These are phyloP conservation scores for Tigriopus californicus DNA, from an alignment of 2,888 invertebrate genomes.

Conservation along the genomic window DNA sequence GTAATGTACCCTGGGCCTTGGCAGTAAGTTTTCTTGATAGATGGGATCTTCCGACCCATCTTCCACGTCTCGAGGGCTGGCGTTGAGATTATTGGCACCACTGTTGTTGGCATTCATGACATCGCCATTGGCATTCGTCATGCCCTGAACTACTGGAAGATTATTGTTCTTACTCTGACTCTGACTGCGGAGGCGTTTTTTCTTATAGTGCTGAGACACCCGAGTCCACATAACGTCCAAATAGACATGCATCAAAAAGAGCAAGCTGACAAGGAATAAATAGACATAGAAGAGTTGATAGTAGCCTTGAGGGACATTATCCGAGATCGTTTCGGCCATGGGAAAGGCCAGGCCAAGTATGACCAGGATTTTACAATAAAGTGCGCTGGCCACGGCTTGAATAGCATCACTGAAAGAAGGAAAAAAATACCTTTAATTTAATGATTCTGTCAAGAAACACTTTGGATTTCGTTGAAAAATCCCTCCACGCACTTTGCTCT, in stretches of 20 bases:
- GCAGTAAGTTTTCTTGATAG: not conserved
- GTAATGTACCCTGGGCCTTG: constrained; percentile 39
- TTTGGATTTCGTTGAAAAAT: too few species aligned
- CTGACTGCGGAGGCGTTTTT: not conserved
- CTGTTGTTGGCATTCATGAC: not conserved
- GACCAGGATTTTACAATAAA: constrained; percentile 78
- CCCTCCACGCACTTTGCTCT: too few species aligned
- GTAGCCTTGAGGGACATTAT: constrained; percentile 78
- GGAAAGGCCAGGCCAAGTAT: constrained; percentile 90
- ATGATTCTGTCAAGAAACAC: not conserved
- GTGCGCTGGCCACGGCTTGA: constrained; percentile 70
- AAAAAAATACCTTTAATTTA: not conserved
- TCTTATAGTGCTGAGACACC: not conserved
- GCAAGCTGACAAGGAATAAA: constrained; percentile 66
- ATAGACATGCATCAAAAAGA: constrained; percentile 64
- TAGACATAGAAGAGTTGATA: constrained; percentile 75
- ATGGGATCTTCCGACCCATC: too few species aligned
- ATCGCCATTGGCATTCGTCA: not conserved
- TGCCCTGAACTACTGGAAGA: not conserved
- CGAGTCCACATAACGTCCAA: constrained; percentile 15
- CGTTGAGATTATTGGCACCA: too few species aligned
- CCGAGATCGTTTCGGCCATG: constrained; percentile 85
- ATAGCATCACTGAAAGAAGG: constrained; percentile 52
- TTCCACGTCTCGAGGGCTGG: too few species aligned
- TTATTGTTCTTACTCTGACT: not conserved